Base-by-base conservation (phyloP, 2,888 invertebrate species). In the Amiota communis region DNA sequence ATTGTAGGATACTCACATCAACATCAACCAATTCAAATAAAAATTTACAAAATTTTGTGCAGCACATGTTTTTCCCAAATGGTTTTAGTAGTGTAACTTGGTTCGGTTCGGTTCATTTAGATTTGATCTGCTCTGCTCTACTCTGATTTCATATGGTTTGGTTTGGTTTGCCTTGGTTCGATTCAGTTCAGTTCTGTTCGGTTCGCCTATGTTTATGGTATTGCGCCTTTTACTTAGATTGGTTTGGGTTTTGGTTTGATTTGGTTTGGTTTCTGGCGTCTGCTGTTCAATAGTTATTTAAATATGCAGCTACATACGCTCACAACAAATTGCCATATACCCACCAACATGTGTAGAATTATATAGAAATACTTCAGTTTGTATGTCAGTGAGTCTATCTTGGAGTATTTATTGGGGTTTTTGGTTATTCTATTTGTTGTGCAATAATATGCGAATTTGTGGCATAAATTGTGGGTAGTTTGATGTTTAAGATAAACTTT, bases 41-140 rank as follows among this genome's bases (percentile, higher is more conserved):
- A 68, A 53, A 68, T 68, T 65, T 65, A 68, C 23, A 51, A 68
- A 65, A 15, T 17, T 68, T 68, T 68, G 67, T 68, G 53, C 67
- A 51, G 53, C 51, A 68, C 53, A 51, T 51, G 51, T 68, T 59
- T 47, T 63, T 17, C 51, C n/a, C 63, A 61, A 59, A 59, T 59
- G 70, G 47, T 59, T 70, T 48, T 13, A n/a, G 36, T 36, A 36
- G 46, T 56, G 23, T n/a, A n/a, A 23, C 47, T 36, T 47, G 48
- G 8, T 49, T 61, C 49, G 51, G 49, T 63, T 48, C 15, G 13
- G 63, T 53, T 53, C n/a, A 36, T 72, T 64, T 68, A 20, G 68
- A n/a, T n/a, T 17, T 15, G 65, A 13, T 8, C 48, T 36, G 49
- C 48, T 15, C 15, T 46, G 1, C 46, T 63, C 47, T 48, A 10